These are phyloP conservation scores for Sesamia nonagrioides DNA, from an alignment of 1,140 invertebrate genomes.

Conservation along the genomic window DNA sequence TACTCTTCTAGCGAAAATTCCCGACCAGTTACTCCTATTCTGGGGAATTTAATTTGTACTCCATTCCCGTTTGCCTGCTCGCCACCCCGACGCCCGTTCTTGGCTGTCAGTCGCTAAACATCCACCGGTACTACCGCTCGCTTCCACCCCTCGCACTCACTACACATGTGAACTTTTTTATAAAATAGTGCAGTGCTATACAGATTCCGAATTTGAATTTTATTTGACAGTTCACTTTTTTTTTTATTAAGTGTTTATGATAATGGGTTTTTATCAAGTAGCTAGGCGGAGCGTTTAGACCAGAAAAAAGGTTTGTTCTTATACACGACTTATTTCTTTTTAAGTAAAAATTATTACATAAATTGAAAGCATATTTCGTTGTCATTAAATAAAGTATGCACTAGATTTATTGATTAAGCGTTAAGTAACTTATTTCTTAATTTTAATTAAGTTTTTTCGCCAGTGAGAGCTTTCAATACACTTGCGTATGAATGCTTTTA, in stretches of 20 bases:
- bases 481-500: background rate
- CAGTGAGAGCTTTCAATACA: background rate
- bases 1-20: conserved; percentile 38
- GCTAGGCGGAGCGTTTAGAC: conserved; percentile 65
- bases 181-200: conserved; percentile 67
- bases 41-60: conserved; percentile 26
- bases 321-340: background rate
- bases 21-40: conserved; percentile 46
- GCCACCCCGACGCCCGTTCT: conserved; percentile 3
- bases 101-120: conserved; percentile 62
- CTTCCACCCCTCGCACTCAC: conserved; percentile 44
- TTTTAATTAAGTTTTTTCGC: conserved; percentile 22
- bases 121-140: conserved; percentile 43
- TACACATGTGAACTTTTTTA: conserved; percentile 66
- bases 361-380: background rate
- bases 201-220: conserved; percentile 14
- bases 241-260: conserved; percentile 56
- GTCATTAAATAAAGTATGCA: conserved; percentile 5
- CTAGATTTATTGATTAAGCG: background rate
- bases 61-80: background rate
- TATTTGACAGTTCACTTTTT: conserved; percentile 30
- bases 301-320: conserved; percentile 65
- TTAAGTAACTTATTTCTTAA: background rate
- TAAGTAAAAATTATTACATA: conserved; percentile 10
- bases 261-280: conserved; percentile 65